These are phyloP conservation scores for Onychostoma macrolepis DNA, from an alignment of 2,113 vertebrate species.

Conservation along the genomic window DNA sequence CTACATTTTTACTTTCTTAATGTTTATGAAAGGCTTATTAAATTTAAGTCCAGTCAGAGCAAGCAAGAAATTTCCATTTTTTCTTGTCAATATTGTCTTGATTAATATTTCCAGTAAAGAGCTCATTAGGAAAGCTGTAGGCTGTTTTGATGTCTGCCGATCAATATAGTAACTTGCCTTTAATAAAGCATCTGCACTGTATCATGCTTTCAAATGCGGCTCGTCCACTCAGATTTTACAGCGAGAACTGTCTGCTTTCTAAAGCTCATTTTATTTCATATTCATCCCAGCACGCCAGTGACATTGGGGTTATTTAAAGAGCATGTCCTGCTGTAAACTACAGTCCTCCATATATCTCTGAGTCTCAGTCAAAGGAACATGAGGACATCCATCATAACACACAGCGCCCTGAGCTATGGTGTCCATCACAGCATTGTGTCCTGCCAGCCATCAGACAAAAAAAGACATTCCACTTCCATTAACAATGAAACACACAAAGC, in stretches of 20 bases:
- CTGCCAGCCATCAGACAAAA: slow-evolving; percentile 55
- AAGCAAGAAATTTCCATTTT: not conserved
- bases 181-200: not conserved
- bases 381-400: not conserved
- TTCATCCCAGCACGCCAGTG: not conserved
- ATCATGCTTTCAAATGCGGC: not conserved
- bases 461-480: slow-evolving; percentile 55
- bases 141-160: not conserved
- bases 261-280: not conserved
- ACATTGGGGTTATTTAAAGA: not conserved
- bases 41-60: not conserved
- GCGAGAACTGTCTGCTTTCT: not conserved
- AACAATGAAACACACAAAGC: slow-evolving; percentile 65
- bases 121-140: not conserved
- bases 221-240: not conserved
- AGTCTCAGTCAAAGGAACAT: slow-evolving; percentile 3
- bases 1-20: not conserved
- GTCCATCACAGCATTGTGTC: slow-evolving; percentile 57
- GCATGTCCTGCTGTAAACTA: not conserved
- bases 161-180: not conserved
- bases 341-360: slow-evolving; percentile 15
- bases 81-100: not conserved
- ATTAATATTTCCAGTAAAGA: not conserved
- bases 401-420: slow-evolving; percentile 11
- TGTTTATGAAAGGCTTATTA: not conserved